Percentiles rank a stretch among this genome's conserved stretches.
Conservation (phyloP, 1,140 invertebrate species). For the Drosophila yakuba region DNA sequence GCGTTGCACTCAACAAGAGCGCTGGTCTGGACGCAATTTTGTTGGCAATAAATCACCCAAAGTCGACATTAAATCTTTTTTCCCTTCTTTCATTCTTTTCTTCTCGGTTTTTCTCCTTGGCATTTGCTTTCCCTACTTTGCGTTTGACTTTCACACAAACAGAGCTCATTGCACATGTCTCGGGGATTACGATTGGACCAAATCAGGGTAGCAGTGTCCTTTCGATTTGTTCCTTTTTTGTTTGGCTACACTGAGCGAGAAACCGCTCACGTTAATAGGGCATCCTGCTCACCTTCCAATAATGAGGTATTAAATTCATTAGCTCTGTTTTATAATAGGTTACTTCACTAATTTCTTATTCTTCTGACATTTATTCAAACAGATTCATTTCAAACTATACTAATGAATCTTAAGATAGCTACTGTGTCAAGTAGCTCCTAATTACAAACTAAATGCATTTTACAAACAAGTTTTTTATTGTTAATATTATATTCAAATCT, state of each 20-base stretch:
- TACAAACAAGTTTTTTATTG: too few relatives aligned
- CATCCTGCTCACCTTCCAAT: too few relatives aligned
- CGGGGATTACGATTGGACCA: constrained; percentile 56
- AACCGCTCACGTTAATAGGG: background rate
- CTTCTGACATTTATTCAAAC: too few relatives aligned
- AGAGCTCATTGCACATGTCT: constrained; percentile 65
- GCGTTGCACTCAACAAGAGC: constrained; percentile 69
- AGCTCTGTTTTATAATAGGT: too few relatives aligned
- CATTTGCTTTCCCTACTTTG: constrained; percentile 57
- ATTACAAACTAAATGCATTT: too few relatives aligned
- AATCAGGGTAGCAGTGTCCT: constrained; percentile 29
- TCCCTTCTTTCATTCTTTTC: constrained; percentile 44
- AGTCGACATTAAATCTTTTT: constrained; percentile 85
- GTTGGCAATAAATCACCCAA: constrained; percentile 84
- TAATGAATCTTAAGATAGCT: too few relatives aligned
- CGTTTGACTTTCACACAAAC: constrained; percentile 78
- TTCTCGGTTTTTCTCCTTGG: constrained; percentile 35
- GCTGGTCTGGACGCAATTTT: constrained; percentile 83
- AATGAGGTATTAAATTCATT: background rate
- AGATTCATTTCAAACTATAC: too few relatives aligned
- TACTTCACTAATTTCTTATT: too few relatives aligned
- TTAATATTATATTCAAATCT: too few relatives aligned
- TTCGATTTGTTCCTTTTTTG: constrained; percentile 31
- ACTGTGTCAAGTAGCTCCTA: too few relatives aligned
- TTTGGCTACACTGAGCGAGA: constrained; percentile 8